Percentiles rank a stretch among this genome's conserved stretches.
phyloP scores from a whole-genome alignment of 92 coral and sea anemone species.

The Micromussa lordhowensis region DNA sequence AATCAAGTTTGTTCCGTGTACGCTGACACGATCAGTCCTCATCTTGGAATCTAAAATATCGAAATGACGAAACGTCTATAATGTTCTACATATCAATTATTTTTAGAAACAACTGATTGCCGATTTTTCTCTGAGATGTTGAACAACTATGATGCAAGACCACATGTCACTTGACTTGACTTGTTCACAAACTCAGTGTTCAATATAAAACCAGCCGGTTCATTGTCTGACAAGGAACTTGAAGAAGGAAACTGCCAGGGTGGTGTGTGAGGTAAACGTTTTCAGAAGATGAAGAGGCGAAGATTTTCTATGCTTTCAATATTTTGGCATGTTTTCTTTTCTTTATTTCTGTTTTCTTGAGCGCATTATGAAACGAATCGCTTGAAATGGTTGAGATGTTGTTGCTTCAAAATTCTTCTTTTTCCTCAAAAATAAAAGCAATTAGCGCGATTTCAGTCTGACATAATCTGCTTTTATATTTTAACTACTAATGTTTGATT shows the following conservation, averaged over 20 bases:
- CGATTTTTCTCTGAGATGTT: background rate
- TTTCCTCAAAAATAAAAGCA: too few species aligned
- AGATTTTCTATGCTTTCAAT: too few species aligned
- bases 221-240: background rate
- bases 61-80: background rate
- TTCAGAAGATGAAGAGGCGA: too few species aligned
- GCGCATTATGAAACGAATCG: too few species aligned
- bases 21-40: background rate
- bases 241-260: too few species aligned
- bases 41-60: background rate
- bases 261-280: too few species aligned
- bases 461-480: background rate
- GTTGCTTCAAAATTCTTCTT: too few species aligned
- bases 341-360: too few species aligned
- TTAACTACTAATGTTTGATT: background rate
- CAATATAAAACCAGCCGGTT: background rate
- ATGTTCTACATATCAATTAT: background rate
- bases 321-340: too few species aligned
- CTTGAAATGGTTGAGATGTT: too few species aligned
- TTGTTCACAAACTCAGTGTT: background rate
- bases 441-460: background rate
- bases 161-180: background rate
- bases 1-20: background rate
- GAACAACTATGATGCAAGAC: background rate
- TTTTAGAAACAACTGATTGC: background rate